Percentiles rank a stretch among this genome's conserved stretches.
Conservation (phyloP, 2,797 vertebrate species). For the Protosalanx chinensis region DNA sequence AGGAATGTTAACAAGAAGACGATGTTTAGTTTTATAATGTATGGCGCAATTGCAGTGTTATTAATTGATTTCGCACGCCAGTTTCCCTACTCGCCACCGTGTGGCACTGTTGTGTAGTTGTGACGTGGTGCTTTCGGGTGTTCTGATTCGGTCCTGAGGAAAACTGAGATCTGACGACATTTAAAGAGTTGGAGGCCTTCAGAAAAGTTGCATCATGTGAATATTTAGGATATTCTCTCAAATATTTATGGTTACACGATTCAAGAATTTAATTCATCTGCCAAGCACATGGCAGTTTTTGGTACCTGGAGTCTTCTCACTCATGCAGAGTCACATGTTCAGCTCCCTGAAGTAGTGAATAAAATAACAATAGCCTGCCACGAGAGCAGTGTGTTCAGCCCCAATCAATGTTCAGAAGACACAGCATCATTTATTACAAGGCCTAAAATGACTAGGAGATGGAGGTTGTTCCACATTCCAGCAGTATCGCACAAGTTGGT, state of each 20-base stretch:
- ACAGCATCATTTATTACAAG: too few species aligned
- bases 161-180: conserved; percentile 38
- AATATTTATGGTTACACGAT: conserved; percentile 28
- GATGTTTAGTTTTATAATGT: neutral
- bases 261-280: neutral
- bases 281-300: conserved; percentile 17
- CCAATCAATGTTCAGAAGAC: too few species aligned
- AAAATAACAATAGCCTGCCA: neutral
- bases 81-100: conserved; percentile 63
- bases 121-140: conserved; percentile 30
- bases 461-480: neutral
- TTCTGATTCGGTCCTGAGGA: conserved; percentile 32
- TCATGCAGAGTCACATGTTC: neutral
- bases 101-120: conserved; percentile 67
- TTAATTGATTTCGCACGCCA: conserved; percentile 2
- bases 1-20: conserved; percentile 7
- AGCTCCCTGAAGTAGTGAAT: neutral
- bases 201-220: conserved; percentile 25
- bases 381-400: too few species aligned
- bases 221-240: conserved; percentile 3
- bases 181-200: conserved; percentile 12
- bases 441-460: too few species aligned
- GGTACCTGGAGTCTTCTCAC: neutral
- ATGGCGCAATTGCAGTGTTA: neutral
- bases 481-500: conserved; percentile 2